A percentile compares a stretch with the other conserved stretches of the same genome.
These are phyloP conservation scores for Euthynnus affinis DNA, from an alignment of 2,797 vertebrate species.

Conservation along the genomic window DNA sequence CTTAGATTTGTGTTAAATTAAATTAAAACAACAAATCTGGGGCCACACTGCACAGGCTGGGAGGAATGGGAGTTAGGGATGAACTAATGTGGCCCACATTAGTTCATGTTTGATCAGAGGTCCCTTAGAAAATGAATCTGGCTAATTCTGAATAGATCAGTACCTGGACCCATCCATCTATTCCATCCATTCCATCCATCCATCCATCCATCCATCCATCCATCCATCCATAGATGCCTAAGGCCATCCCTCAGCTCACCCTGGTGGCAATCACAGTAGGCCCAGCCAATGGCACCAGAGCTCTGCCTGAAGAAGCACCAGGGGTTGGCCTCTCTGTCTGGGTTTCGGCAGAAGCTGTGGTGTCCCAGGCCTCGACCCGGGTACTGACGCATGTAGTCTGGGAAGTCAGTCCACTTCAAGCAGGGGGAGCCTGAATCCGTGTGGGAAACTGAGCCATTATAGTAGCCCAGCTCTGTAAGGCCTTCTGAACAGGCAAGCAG, in stretches of 20 bases:
- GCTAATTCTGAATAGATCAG: no score
- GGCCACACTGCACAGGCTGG: no score
- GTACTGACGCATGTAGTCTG: constrained; percentile 90
- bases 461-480: constrained; percentile 84
- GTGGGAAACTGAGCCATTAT: constrained; percentile 87
- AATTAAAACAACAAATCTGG: no score
- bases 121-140: no score
- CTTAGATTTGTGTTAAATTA: no score
- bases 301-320: constrained; percentile 92
- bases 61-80: no score
- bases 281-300: constrained; percentile 89
- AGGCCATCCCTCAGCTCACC: constrained; percentile 79
- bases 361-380: constrained; percentile 87
- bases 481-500: constrained; percentile 78
- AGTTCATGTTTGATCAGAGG: no score
- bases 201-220: neutral
- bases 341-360: constrained; percentile 91
- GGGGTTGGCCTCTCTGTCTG: constrained; percentile 85
- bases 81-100: no score
- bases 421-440: constrained; percentile 85
- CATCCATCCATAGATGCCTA: neutral
- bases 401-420: constrained; percentile 89
- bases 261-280: constrained; percentile 90
- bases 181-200: no score
- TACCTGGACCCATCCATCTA: no score